These are phyloP conservation scores for Drosophila bocki DNA, from an alignment of 1,140 invertebrate genomes.

Conservation along the genomic window DNA sequence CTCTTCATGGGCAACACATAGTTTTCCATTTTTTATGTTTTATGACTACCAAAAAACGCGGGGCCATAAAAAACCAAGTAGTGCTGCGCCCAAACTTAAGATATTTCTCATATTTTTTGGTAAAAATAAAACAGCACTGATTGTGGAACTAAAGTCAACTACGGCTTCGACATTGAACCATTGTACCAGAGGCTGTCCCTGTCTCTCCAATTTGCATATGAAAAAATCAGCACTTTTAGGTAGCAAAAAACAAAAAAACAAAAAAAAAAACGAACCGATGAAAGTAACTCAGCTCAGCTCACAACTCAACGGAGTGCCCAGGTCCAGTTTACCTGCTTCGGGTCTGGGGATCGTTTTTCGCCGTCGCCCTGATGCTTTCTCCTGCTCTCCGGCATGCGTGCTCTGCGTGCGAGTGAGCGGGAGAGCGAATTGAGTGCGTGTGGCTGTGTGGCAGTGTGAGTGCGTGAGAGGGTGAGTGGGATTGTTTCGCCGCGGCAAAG, in stretches of 20 bases:
- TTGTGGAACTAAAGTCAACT: conserved; percentile 12
- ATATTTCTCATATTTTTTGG: conserved; percentile 28
- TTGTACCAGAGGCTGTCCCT: conserved; percentile 26
- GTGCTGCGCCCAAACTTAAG: conserved; percentile 26
- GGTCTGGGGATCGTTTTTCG: conserved; percentile 53
- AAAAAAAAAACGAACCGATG: conserved; percentile 27
- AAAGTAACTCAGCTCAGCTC: conserved; percentile 50
- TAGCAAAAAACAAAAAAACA: conserved; percentile 23
- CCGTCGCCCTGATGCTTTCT: conserved; percentile 44
- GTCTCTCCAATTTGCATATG: conserved; percentile 69
- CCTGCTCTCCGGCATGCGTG: conserved; percentile 18
- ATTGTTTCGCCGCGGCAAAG: conserved; percentile 48
- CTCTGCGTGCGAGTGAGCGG: conserved; percentile 55
- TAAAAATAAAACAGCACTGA: conserved; percentile 19
- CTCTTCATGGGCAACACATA: conserved; percentile 43
- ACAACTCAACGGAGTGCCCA: conserved; percentile 27
- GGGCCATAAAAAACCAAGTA: conserved; percentile 63
- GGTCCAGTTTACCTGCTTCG: conserved; percentile 57
- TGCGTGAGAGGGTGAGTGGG: conserved; percentile 61
- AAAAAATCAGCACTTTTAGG: conserved; percentile 57
- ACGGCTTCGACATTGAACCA: conserved; percentile 7
- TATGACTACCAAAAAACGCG: conserved; percentile 56
- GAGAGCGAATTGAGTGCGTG: conserved; percentile 59
- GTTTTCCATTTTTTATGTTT: conserved; percentile 55
- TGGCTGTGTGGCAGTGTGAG: conserved; percentile 19